These are phyloP conservation scores for Turritopsis rubra DNA, from an alignment of 30 jellyfish, hydroid and myxozoan species.

Conservation along the genomic window DNA sequence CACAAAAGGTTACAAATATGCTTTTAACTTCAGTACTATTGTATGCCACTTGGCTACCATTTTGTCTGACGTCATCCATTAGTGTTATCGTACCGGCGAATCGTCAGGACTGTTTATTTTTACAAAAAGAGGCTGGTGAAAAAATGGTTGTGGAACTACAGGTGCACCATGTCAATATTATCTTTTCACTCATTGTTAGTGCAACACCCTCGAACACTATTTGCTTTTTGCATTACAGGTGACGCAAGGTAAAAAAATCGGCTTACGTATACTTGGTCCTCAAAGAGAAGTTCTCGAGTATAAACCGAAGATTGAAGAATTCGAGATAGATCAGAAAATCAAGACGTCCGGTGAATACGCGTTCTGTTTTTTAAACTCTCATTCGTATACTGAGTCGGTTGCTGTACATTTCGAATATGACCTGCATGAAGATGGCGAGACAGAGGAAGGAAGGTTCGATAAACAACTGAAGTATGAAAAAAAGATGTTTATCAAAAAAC, in stretches of 20 bases:
- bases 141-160: neutral
- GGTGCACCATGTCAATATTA: neutral
- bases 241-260: slow-evolving; percentile 7
- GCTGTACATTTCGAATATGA: slow-evolving; percentile 9
- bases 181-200: neutral
- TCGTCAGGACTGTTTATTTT: neutral
- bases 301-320: neutral
- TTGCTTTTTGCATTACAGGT: neutral
- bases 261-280: neutral
- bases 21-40: neutral
- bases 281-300: neutral
- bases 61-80: neutral
- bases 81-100: neutral
- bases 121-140: slow-evolving; percentile 1
- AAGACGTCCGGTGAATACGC: slow-evolving; percentile 11
- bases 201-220: neutral
- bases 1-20: neutral
- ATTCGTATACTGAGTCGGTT: slow-evolving; percentile 4
- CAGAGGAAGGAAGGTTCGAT: neutral
- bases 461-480: slow-evolving; percentile 1
- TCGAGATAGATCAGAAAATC: neutral
- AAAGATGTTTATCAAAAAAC: neutral
- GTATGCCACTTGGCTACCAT: neutral
- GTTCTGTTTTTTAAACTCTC: neutral
- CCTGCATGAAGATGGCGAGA: neutral